Conservation (phyloP, 2,113 vertebrate genomes). For the Heterotilapia buettikoferi region DNA sequence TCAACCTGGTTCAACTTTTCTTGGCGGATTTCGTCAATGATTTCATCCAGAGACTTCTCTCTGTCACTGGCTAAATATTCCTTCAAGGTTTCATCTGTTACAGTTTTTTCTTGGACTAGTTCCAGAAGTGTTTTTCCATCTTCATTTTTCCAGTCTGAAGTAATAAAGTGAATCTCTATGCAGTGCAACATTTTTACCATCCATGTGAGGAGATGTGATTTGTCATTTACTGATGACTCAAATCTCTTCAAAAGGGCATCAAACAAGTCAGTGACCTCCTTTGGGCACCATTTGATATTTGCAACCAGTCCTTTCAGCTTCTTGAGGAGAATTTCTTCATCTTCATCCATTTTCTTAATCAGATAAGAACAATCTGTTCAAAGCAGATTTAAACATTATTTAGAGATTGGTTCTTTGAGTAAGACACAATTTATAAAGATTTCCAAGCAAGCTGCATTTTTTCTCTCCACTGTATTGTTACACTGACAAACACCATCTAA, state of each 20-base stretch:
- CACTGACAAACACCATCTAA: background rate
- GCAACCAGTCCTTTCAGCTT: slow-evolving; percentile 18
- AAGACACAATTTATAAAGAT: background rate
- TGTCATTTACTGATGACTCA: background rate
- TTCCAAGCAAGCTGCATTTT: background rate
- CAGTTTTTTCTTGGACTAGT: background rate
- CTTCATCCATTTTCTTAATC: background rate
- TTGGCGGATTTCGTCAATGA: slow-evolving; percentile 30
- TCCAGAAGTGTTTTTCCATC: background rate
- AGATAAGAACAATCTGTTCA: background rate
- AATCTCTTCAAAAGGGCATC: slow-evolving; percentile 18
- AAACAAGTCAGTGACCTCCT: background rate
- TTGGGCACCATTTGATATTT: slow-evolving; percentile 14
- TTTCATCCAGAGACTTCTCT: slow-evolving; percentile 27
- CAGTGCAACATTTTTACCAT: slow-evolving; percentile 29
- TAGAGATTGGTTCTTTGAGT: background rate
- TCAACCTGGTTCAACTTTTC: slow-evolving; percentile 5
- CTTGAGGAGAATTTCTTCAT: background rate
- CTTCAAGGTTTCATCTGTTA: background rate
- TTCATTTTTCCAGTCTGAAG: background rate
- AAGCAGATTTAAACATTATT: background rate
- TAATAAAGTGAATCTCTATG: slow-evolving; percentile 41
- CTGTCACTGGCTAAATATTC: background rate
- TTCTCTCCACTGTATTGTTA: background rate
- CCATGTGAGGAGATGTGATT: background rate